phyloP scores from a whole-genome alignment of 2,113 vertebrate genomes.

The Hylia prasina region DNA sequence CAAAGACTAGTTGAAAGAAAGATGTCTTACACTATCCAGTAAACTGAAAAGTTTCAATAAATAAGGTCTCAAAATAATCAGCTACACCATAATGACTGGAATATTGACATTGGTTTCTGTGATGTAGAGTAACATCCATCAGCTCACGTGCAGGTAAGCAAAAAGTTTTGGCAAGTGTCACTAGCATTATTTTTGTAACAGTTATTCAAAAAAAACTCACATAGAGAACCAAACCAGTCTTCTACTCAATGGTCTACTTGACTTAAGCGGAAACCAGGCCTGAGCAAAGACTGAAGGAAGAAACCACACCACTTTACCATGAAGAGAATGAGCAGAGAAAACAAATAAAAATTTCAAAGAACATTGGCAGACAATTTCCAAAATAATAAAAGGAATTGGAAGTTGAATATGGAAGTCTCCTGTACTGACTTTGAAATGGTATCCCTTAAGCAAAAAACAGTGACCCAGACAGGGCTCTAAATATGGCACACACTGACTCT shows the following conservation, averaged over 20 bases:
- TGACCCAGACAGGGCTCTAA: background rate
- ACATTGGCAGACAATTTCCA: background rate
- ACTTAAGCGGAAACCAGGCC: background rate
- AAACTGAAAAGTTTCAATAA: conserved; percentile 18
- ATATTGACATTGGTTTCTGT: background rate
- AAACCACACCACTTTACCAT: background rate
- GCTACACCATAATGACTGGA: background rate
- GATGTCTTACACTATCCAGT: background rate
- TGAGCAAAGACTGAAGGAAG: background rate
- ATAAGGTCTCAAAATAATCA: conserved; percentile 41
- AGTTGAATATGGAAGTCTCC: background rate
- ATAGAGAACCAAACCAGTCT: background rate
- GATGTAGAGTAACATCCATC: background rate
- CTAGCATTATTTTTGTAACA: conserved; percentile 6
- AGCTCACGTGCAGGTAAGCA: background rate
- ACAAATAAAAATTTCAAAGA: background rate
- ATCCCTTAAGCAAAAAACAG: background rate
- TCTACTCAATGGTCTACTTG: background rate
- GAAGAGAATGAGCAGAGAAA: background rate
- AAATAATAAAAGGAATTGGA: background rate
- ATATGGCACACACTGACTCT: background rate
- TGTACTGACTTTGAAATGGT: background rate
- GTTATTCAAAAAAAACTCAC: background rate
- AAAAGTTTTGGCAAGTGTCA: background rate
- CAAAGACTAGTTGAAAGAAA: conserved; percentile 37